Conservation (phyloP, 2,113 vertebrate species). For the Neomonachus schauinslandi region DNA sequence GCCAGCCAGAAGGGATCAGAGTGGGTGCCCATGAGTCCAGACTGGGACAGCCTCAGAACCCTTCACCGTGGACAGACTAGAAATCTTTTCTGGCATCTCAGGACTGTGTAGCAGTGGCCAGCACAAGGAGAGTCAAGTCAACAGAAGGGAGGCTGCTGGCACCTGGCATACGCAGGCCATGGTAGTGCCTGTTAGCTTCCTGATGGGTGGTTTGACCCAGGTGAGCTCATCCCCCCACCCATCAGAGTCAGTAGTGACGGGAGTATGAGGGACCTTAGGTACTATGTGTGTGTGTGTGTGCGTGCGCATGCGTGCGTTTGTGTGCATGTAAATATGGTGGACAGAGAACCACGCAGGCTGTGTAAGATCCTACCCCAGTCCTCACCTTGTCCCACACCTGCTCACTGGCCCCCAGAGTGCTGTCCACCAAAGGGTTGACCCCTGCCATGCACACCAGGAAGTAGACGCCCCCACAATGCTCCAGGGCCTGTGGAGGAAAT, state of each 20-base stretch:
- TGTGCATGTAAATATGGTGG: neutral
- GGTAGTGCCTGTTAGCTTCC: neutral
- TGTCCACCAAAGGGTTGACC: conserved; percentile 87
- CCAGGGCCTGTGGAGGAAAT: conserved; percentile 62
- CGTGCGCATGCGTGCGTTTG: neutral
- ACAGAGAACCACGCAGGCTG: neutral
- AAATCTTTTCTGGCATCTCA: neutral
- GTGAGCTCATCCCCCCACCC: neutral
- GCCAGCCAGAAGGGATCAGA: neutral
- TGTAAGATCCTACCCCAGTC: neutral
- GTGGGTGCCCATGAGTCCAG: neutral
- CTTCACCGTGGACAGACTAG: neutral
- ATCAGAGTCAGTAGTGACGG: neutral
- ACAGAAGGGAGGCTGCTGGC: neutral
- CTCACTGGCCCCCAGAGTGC: conserved; percentile 86
- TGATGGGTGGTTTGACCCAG: neutral
- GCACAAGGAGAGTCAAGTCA: neutral
- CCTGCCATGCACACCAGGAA: conserved; percentile 90
- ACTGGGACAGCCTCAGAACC: neutral
- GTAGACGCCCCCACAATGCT: conserved; percentile 86
- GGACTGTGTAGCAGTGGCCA: neutral
- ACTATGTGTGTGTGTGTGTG: neutral
- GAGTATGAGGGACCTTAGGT: neutral
- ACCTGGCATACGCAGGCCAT: neutral
- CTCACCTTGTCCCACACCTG: conserved; percentile 89